These are phyloP conservation scores for Leptestheria dahalacensis DNA, from an alignment of 1,140 invertebrate species.

Conservation along the genomic window DNA sequence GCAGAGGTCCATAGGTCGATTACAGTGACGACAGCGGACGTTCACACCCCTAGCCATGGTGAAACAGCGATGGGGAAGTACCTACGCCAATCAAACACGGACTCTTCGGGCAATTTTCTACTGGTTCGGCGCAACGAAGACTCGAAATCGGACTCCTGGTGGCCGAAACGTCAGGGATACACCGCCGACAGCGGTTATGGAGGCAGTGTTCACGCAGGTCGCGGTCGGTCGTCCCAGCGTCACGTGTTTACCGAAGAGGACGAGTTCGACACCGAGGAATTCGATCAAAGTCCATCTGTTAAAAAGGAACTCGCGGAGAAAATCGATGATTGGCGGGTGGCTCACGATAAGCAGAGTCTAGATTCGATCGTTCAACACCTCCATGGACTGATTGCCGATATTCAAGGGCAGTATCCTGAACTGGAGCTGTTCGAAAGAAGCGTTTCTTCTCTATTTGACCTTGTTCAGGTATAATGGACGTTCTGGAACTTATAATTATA, in stretches of 20 bases:
- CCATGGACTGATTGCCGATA: conserved; percentile 27
- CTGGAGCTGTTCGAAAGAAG: conserved; percentile 29
- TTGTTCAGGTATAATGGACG: conserved; percentile 14
- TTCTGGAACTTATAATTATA: no score
- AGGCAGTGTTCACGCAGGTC: conserved; percentile 6
- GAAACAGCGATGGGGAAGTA: not conserved
- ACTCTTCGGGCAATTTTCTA: conserved; percentile 9
- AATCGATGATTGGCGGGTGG: not conserved
- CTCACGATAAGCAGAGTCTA: not conserved
- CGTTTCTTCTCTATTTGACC: conserved; percentile 21
- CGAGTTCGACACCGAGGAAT: conserved; percentile 15
- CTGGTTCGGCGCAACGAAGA: conserved; percentile 5
- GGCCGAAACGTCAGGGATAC: not conserved
- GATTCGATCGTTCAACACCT: conserved; percentile 1
- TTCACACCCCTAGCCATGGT: not conserved
- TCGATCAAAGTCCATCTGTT: not conserved
- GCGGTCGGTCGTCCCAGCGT: not conserved
- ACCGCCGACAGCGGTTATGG: conserved; percentile 15
- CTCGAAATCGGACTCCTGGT: not conserved
- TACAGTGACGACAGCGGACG: not conserved
- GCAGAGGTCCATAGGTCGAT: no score
- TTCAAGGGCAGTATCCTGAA: conserved; percentile 32
- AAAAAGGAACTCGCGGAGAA: conserved; percentile 4
- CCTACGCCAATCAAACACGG: not conserved
- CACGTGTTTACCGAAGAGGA: conserved; percentile 12